Base-by-base conservation (phyloP, 1,140 invertebrate genomes). In the Tachypleus tridentatus region DNA sequence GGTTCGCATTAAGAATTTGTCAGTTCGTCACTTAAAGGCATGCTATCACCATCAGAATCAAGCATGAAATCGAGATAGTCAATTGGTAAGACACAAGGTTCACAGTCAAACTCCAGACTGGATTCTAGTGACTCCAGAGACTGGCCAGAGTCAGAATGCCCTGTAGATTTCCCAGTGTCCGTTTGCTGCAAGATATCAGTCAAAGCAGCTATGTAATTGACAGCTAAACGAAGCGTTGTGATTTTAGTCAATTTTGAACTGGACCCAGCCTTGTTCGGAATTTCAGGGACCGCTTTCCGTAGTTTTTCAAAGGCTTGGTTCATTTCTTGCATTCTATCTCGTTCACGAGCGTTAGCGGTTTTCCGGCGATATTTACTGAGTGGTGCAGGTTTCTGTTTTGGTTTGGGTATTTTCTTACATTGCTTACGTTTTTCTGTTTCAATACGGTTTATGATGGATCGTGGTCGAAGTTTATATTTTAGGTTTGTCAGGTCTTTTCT, bases 351-450 rank as follows among this genome's bases (percentile, higher is more conserved):
- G 79, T 94, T 94, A 2, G 91, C 91, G 3, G 89, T 91, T 78
- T 89, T 89, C 67, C 91, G 80, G 47, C 91, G 78, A 76, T 94
- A 94, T 76, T 93, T 94, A 79, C 88, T 91, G 64, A 93, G 80
- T 3, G 91, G 90, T 57, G 89, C 84, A 4, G 89, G 83, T 75
- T 86, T 85, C 60, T 82, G 80, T 74, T 87, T 88, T 11, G 83
- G 77, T 64, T 82, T 81, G 1, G 74, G 74, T 50, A 73, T 66
- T 64, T 67, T 70, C 64, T 73, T 75, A 29, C 29, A 29, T 29
- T 29, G 29, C 58, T 72, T 72, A 58, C 75, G 72, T 56, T 70
- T 59, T 63, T 81, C 80, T 8, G 76, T 76, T 68, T 81, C 76
- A 58, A 80, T 75, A 51, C 80, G 69, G 58, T 80, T 82, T 62